phyloP scores from a whole-genome alignment of 2,888 invertebrate species.

The Salpingus planirostris region DNA sequence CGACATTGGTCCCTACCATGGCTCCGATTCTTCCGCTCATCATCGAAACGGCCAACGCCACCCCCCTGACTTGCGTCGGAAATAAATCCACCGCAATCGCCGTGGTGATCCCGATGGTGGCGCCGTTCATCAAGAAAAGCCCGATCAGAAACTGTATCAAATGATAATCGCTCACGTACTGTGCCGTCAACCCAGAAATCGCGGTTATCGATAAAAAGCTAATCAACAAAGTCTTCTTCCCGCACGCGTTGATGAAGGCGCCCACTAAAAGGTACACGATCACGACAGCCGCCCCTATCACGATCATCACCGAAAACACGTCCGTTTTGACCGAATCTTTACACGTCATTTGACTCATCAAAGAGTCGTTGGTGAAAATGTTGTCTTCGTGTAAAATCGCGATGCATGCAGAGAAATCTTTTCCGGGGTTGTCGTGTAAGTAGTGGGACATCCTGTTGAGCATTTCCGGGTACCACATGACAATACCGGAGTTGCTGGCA shows the following conservation, averaged over 20 bases:
- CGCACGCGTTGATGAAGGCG: slow-evolving; percentile 41
- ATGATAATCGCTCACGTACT: slow-evolving; percentile 25
- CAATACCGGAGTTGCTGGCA: slow-evolving; percentile 47
- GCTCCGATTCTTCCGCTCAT: slow-evolving; percentile 47
- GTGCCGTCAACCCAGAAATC: slow-evolving; percentile 32
- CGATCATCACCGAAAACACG: slow-evolving; percentile 32
- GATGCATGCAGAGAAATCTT: slow-evolving; percentile 29
- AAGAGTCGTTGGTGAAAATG: not conserved
- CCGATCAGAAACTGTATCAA: slow-evolving; percentile 28
- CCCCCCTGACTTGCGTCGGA: slow-evolving; percentile 42
- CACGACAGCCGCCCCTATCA: slow-evolving; percentile 30
- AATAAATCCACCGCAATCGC: slow-evolving; percentile 39
- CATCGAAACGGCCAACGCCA: slow-evolving; percentile 46
- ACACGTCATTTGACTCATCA: slow-evolving; percentile 21
- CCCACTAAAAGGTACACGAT: slow-evolving; percentile 34
- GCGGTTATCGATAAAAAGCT: slow-evolving; percentile 27
- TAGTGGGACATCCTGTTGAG: slow-evolving; percentile 43
- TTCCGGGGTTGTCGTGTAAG: slow-evolving; percentile 20
- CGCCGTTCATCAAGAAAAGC: slow-evolving; percentile 34
- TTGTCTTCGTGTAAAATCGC: slow-evolving; percentile 20
- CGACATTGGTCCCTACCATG: slow-evolving; percentile 42
- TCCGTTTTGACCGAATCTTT: slow-evolving; percentile 32
- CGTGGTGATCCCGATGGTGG: slow-evolving; percentile 34
- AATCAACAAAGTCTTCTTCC: slow-evolving; percentile 45
- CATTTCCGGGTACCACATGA: slow-evolving; percentile 53